Evolutionary conservation across 2,797 vertebrate genomes (phyloP).

Genomic region (Pantherophis vulpinus): DNA sequence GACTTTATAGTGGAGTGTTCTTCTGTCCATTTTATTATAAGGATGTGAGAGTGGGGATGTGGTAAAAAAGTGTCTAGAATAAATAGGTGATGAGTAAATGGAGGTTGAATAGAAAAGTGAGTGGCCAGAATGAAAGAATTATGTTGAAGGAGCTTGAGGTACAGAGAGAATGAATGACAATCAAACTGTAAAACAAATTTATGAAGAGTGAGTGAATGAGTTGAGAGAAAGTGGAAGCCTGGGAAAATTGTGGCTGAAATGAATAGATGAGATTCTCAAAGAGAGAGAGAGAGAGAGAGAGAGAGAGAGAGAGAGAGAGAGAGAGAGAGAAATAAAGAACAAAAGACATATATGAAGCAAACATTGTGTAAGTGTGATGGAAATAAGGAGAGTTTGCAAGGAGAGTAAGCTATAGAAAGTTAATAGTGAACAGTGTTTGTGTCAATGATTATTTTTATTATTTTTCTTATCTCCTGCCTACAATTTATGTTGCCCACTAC

Average conservation of each 20-base stretch:
- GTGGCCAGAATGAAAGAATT: neutral
- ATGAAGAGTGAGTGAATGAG: neutral
- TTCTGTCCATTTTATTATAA: neutral
- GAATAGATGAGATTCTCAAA: neutral
- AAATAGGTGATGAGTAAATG: neutral
- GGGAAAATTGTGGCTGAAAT: neutral
- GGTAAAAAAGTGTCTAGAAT: neutral
- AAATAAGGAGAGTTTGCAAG: neutral
- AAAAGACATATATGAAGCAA: neutral
- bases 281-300: neutral
- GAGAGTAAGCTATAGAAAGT: neutral
- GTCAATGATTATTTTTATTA: neutral
- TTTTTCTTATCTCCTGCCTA: neutral
- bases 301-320: neutral
- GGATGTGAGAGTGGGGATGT: neutral
- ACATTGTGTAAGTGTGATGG: neutral
- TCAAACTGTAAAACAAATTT: neutral
- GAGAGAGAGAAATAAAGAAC: neutral
- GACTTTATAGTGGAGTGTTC: neutral
- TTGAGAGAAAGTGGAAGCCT: neutral
- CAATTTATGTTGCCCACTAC: neutral
- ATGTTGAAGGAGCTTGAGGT: neutral
- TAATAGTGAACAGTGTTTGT: neutral
- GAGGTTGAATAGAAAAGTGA: neutral
- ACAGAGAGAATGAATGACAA: neutral